Base-by-base conservation (phyloP, 2,113 vertebrate genomes). In the Ceuthmochares aereus region DNA sequence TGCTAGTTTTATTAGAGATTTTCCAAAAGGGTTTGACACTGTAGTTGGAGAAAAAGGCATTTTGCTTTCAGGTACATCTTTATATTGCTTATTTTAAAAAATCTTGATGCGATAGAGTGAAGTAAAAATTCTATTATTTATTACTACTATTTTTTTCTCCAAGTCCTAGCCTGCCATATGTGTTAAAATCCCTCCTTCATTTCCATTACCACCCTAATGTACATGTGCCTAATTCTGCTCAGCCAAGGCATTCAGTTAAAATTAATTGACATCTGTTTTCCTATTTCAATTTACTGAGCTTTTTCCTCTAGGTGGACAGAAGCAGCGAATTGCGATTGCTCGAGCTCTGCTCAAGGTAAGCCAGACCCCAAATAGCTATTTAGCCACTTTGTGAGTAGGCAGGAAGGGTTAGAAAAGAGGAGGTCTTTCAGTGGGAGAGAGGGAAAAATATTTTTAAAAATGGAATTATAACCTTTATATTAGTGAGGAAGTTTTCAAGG, bases 251-350 rank as follows among this genome's bases (percentile, higher is more conserved):
- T 59, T 90, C 42, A 40, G 27, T 70, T 80, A 67, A 77, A 96
- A 79, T 82, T 20, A 36, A 5, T 79, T 68, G 14, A 19, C 5
- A 43, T 76, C 9, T 56, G 5, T 80, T 93, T 68, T 63, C 13
- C 20, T 87, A 0, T 70, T 94, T 89, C 25, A 88, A 1, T 95
- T 82, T 37, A 90, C 29, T 74, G 30, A 52, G 7, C 17, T 81
- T 82, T 94, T 64, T 37, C 36, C 75, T 20, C 32, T 18, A 99
- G 99, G 99, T 96, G 99, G 99, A 87, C 99, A 99, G 97, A 99
- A 99, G 89, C 99, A 99, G 95, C 98, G 99, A 90, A 99, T 99
- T 77, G 99, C 99, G 0, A 99, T 99, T 69, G 99, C 99, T 91
- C 98, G 99, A 91, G 99, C 99, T 84, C 93, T 99, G 84, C 98